These are phyloP conservation scores for Polietes domitor DNA, from an alignment of 2,888 invertebrate genomes.

Conservation along the genomic window DNA sequence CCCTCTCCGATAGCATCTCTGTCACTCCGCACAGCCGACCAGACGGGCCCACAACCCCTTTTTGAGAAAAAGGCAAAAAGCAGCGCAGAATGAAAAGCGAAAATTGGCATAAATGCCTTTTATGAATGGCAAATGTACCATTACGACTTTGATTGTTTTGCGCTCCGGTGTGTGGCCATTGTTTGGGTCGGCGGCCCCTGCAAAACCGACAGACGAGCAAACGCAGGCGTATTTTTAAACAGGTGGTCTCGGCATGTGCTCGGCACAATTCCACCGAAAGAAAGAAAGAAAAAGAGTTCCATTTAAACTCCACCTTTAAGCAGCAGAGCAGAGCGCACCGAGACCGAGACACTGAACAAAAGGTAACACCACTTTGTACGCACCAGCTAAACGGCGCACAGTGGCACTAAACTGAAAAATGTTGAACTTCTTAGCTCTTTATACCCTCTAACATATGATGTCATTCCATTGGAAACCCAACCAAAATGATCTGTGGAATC, in stretches of 20 bases:
- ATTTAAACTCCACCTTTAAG: conserved; percentile 18
- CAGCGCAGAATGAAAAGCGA: conserved; percentile 3
- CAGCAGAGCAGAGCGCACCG: background rate
- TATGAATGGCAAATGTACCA: conserved; percentile 66
- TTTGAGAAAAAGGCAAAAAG: background rate
- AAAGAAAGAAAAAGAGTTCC: conserved; percentile 19
- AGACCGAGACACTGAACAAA: background rate
- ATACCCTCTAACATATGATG: too few relatives aligned
- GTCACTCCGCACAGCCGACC: background rate
- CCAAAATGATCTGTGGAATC: too few relatives aligned
- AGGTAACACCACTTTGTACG: background rate
- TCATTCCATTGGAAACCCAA: too few relatives aligned
- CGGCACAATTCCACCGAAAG: conserved; percentile 46
- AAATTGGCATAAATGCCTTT: conserved; percentile 65
- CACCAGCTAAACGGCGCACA: background rate
- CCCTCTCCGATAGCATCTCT: background rate
- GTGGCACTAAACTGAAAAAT: too few relatives aligned
- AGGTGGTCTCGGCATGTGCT: conserved; percentile 70
- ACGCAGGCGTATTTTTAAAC: conserved; percentile 69
- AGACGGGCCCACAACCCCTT: conserved; percentile 2
- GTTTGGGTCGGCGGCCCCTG: conserved; percentile 59
- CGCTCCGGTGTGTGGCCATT: conserved; percentile 64
- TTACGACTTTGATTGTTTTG: conserved; percentile 68
- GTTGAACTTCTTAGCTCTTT: too few relatives aligned
- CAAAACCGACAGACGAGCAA: background rate